A percentile compares a stretch with the other conserved stretches of the same genome.
These are phyloP conservation scores for Drosophila mimica DNA, from an alignment of 2,888 invertebrate genomes.

Conservation along the genomic window DNA sequence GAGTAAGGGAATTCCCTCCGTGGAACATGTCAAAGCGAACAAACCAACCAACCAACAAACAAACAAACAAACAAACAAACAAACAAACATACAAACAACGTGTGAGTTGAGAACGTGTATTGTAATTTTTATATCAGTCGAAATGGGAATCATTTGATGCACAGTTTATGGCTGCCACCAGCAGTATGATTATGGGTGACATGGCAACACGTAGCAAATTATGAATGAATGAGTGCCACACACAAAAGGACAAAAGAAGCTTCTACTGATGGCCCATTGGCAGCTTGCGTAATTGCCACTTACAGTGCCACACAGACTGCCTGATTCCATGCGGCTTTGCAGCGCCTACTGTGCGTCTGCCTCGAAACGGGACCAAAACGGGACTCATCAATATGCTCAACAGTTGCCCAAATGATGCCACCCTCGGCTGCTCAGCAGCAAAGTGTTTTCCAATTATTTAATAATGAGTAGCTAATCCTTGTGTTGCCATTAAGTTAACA, in stretches of 20 bases:
- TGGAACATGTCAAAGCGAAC: conserved; percentile 5
- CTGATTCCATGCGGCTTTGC: conserved; percentile 12
- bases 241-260: conserved; percentile 21
- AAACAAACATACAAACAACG: neutral
- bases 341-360: neutral
- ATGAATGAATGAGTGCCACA: conserved; percentile 63
- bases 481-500: neutral
- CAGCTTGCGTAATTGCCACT: conserved; percentile 69
- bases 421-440: neutral
- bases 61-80: neutral
- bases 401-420: conserved; percentile 18
- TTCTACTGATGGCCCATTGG: conserved; percentile 49
- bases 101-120: conserved; percentile 43
- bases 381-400: conserved; percentile 56
- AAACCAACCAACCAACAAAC: neutral
- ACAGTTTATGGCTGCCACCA: conserved; percentile 60
- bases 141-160: conserved; percentile 69
- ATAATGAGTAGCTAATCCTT: neutral
- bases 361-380: neutral
- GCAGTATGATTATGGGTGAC: conserved; percentile 62
- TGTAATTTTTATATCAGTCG: conserved; percentile 65
- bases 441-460: conserved; percentile 25
- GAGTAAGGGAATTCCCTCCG: conserved; percentile 18
- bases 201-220: conserved; percentile 77
- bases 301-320: conserved; percentile 19